Evolutionary conservation across 2,888 invertebrate genomes (phyloP).

Genomic region (Ormyrus rosae): DNA sequence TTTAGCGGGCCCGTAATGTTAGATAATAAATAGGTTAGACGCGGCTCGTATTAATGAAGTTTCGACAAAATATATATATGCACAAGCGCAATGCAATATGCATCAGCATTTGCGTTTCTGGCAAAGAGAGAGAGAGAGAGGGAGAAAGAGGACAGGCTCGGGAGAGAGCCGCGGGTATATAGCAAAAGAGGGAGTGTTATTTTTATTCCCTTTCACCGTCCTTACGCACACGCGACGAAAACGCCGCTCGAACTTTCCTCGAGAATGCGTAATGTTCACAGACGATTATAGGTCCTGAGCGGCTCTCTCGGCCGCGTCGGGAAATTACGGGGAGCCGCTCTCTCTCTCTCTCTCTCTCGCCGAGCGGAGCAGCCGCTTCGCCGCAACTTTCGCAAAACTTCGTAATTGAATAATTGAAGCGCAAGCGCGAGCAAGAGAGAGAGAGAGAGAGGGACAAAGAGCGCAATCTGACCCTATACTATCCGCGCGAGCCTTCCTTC

Average conservation of each 20-base stretch:
- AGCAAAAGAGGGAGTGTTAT: not conserved
- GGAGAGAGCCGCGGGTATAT: not conserved
- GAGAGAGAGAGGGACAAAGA: not conserved
- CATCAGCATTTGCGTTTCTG: no score
- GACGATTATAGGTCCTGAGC: conserved; percentile 47
- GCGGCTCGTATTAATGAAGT: no score
- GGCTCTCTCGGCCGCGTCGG: not conserved
- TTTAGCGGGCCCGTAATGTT: no score
- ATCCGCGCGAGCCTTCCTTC: no score
- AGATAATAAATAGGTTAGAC: no score
- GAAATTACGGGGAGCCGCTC: conserved; percentile 45
- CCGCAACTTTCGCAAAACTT: conserved; percentile 53
- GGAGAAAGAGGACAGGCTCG: no score
- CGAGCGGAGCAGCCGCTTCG: not conserved
- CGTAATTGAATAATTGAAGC: conserved; percentile 55
- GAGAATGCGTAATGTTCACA: conserved; percentile 45
- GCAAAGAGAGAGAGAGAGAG: no score
- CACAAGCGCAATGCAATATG: no score
- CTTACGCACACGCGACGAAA: conserved; percentile 10
- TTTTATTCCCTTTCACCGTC: conserved; percentile 10
- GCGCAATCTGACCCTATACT: no score
- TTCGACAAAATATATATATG: no score
- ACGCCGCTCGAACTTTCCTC: conserved; percentile 30
- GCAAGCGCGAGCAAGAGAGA: not conserved
- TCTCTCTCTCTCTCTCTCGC: not conserved